Conservation (phyloP, 1,140 invertebrate species). For the Araneus ventricosus region DNA sequence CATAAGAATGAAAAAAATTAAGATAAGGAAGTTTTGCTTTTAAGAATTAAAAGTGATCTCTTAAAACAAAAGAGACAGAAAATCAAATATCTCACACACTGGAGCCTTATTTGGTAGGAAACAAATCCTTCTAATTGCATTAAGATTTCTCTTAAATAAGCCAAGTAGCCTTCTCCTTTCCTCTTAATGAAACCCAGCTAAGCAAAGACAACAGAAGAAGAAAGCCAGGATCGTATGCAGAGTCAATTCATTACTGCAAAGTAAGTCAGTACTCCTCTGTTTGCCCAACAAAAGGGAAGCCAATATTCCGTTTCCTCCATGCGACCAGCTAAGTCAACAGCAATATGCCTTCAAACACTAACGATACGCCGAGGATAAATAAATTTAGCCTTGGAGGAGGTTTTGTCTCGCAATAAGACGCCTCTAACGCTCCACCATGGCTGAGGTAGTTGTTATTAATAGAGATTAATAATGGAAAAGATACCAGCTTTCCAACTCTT, state of each 20-base stretch:
- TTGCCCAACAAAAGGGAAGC: constrained; percentile 57
- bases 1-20: no score
- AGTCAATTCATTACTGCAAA: constrained; percentile 54
- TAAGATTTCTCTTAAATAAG: background rate
- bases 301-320: constrained; percentile 50
- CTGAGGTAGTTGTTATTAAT: constrained; percentile 46
- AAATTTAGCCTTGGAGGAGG: constrained; percentile 40
- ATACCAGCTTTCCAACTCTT: background rate
- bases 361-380: constrained; percentile 30
- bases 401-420: background rate
- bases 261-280: constrained; percentile 34
- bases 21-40: background rate
- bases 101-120: background rate
- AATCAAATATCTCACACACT: background rate
- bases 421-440: background rate
- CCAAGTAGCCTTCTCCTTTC: background rate
- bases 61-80: background rate
- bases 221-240: background rate
- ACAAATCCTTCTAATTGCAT: constrained; percentile 22
- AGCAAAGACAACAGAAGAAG: constrained; percentile 20
- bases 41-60: background rate
- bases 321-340: constrained; percentile 48
- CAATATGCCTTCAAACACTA: constrained; percentile 44
- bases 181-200: constrained; percentile 49
- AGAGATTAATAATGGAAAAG: constrained; percentile 40